These are phyloP conservation scores for Aleiodes alternator DNA, from an alignment of 2,888 invertebrate species.

Conservation along the genomic window DNA sequence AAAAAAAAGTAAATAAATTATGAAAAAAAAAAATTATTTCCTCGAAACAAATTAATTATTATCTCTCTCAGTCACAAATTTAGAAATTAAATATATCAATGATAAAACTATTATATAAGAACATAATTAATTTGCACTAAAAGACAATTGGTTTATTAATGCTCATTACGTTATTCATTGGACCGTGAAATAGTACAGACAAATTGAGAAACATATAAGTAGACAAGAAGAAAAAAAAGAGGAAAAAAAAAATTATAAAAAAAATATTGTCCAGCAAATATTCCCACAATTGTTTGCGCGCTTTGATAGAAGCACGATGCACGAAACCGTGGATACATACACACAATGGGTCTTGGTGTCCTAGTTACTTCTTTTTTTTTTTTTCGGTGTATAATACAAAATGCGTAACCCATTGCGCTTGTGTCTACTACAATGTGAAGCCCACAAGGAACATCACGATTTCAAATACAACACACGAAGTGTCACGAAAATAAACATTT, in stretches of 20 bases:
- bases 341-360: slow-evolving; percentile 42
- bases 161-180: not conserved
- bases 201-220: slow-evolving; percentile 3
- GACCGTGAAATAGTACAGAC: slow-evolving; percentile 6
- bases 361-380: slow-evolving; percentile 24
- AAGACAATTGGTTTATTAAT: not conserved
- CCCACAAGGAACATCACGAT: slow-evolving; percentile 1
- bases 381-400: slow-evolving; percentile 1
- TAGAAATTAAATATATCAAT: slow-evolving; percentile 3
- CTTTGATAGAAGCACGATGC: slow-evolving; percentile 59
- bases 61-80: slow-evolving; percentile 1
- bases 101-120: not conserved
- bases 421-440: not conserved
- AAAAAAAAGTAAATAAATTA: not conserved
- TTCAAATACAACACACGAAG: slow-evolving; percentile 1
- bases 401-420: slow-evolving; percentile 18
- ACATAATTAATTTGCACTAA: slow-evolving; percentile 2
- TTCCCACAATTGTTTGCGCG: slow-evolving; percentile 78
- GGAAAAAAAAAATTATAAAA: slow-evolving; percentile 21
- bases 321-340: slow-evolving; percentile 39
- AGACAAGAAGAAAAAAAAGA: slow-evolving; percentile 24
- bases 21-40: not conserved
- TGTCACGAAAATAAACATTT: slow-evolving; percentile 30
- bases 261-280: slow-evolving; percentile 37
- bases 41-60: not conserved